phyloP scores from a whole-genome alignment of 2,888 invertebrate species.

The Eupithecia exiguata region DNA sequence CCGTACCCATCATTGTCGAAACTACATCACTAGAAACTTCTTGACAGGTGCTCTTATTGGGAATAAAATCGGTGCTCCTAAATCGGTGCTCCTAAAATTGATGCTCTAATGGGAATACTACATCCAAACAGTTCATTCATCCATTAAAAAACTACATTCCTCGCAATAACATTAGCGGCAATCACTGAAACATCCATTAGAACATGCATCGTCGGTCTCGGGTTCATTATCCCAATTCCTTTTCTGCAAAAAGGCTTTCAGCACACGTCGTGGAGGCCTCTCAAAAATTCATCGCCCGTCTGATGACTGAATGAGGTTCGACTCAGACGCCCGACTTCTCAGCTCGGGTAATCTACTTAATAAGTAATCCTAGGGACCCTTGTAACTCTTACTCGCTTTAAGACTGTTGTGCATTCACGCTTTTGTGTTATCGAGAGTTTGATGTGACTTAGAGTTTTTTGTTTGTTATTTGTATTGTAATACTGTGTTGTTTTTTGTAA shows the following conservation, averaged over 20 bases:
- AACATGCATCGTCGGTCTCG: slow-evolving; percentile 46
- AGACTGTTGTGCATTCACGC: slow-evolving; percentile 47
- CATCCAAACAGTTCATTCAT: no score
- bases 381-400: slow-evolving; percentile 51
- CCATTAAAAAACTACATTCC: not conserved
- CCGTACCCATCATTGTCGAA: not conserved
- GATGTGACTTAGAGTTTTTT: slow-evolving; percentile 17
- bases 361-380: slow-evolving; percentile 69
- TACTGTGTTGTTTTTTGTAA: no score
- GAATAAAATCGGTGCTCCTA: no score
- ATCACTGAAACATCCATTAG: slow-evolving; percentile 44
- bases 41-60: no score
- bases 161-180: slow-evolving; percentile 28
- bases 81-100: no score
- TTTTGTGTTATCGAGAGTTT: slow-evolving; percentile 26
- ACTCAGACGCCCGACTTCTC: slow-evolving; percentile 62
- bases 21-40: no score
- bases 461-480: not conserved
- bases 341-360: slow-evolving; percentile 73
- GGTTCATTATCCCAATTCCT: slow-evolving; percentile 76
- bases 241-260: slow-evolving; percentile 70
- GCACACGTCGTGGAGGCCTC: slow-evolving; percentile 75
- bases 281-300: slow-evolving; percentile 84
- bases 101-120: no score
- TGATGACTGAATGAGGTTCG: slow-evolving; percentile 71